Conservation (phyloP, 2,797 vertebrate species). For the Hoplostethus mediterraneus region DNA sequence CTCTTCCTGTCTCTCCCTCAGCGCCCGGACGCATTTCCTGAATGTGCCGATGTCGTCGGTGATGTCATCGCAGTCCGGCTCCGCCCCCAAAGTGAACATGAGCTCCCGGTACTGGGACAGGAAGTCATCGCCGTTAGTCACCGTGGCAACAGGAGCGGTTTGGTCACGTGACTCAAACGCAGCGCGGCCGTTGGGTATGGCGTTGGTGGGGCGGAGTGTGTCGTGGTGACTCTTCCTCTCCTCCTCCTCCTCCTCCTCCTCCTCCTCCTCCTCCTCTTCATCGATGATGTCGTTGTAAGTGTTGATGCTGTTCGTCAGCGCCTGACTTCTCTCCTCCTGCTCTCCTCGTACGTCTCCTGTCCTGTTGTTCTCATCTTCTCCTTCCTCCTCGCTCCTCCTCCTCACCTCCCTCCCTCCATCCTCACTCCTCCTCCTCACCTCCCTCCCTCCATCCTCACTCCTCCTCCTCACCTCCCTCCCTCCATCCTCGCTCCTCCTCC, state of each 20-base stretch:
- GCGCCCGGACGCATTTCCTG: constrained; percentile 66
- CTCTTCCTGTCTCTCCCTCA: constrained; percentile 65
- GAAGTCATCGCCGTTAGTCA: constrained; percentile 80
- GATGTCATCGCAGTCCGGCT: constrained; percentile 70
- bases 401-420: constrained; percentile 22
- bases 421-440: constrained; percentile 29
- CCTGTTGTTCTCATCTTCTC: constrained; percentile 23
- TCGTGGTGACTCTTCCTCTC: constrained; percentile 2
- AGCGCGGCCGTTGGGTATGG: constrained; percentile 29
- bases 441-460: constrained; percentile 22
- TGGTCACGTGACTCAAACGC: not conserved
- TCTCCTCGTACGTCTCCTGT: constrained; percentile 1
- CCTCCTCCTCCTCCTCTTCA: constrained; percentile 54
- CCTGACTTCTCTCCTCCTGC: not conserved
- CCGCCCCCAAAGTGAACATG: constrained; percentile 87
- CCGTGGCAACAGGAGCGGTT: not conserved
- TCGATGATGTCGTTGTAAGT: constrained; percentile 48
- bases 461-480: constrained; percentile 45
- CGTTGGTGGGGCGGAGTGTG: constrained; percentile 30
- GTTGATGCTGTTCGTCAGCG: constrained; percentile 69
- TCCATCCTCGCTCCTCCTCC: constrained; percentile 60
- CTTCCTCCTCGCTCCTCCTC: constrained; percentile 33
- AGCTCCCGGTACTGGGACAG: constrained; percentile 90
- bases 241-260: constrained; percentile 26
- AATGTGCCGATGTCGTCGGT: constrained; percentile 50